Percentiles rank a stretch among this genome's conserved stretches.
phyloP scores from a whole-genome alignment of 2,888 invertebrate species.

The Erebia aethiops region DNA sequence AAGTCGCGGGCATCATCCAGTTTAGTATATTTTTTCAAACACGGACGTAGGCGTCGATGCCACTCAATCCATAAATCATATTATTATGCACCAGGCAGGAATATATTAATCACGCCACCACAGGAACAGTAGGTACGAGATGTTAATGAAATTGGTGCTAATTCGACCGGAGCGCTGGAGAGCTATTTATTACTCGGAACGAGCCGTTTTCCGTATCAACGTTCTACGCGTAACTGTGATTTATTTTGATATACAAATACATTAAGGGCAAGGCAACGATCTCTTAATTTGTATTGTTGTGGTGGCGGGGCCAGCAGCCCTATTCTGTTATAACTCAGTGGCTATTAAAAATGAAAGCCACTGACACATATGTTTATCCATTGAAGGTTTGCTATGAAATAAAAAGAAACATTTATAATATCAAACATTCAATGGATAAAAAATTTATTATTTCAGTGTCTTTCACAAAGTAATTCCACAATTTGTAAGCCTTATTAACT shows the following conservation, averaged over 20 bases:
- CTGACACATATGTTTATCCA: no score
- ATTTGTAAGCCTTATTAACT: no score
- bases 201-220: conserved; percentile 56
- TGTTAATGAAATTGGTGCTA: conserved; percentile 61
- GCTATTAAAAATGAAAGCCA: no score
- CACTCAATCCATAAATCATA: conserved; percentile 34
- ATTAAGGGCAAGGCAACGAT: neutral
- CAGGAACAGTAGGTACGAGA: conserved; percentile 49
- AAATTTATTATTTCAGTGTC: no score
- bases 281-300: neutral
- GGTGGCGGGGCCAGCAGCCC: neutral
- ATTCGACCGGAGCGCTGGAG: conserved; percentile 51
- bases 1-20: no score
- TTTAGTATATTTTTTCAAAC: no score
- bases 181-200: conserved; percentile 45
- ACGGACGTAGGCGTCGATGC: conserved; percentile 17
- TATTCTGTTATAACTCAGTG: no score
- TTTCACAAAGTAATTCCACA: no score
- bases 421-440: no score
- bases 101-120: conserved; percentile 56
- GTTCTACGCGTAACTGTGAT: conserved; percentile 38
- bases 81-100: conserved; percentile 26
- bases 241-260: conserved; percentile 28
- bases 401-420: no score
- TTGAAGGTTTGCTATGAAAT: no score